Conservation (phyloP, 2,888 invertebrate species). For the Melolontha melolontha region DNA sequence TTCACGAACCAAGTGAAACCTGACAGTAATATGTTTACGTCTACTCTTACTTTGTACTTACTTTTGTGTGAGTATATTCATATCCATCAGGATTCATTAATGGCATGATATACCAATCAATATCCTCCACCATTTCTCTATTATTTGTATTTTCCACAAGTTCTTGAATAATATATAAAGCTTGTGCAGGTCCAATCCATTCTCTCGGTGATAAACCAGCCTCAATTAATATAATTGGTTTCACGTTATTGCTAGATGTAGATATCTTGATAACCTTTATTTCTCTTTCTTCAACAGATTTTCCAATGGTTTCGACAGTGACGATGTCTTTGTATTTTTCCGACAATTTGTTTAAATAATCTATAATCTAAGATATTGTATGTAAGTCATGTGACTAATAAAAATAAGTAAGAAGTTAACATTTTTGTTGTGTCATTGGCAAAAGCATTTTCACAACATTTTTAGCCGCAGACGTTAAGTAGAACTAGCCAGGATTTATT, state of each 20-base stretch:
- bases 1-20: too few species aligned
- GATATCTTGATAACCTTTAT: conserved; percentile 64
- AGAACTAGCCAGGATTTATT: too few species aligned
- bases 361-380: conserved; percentile 59
- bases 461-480: too few species aligned
- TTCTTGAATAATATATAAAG: conserved; percentile 71
- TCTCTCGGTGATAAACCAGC: conserved; percentile 76
- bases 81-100: conserved; percentile 70
- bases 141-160: conserved; percentile 64
- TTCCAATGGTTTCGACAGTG: conserved; percentile 61
- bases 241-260: conserved; percentile 55
- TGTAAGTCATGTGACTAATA: too few species aligned
- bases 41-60: too few species aligned
- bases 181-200: conserved; percentile 75
- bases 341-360: conserved; percentile 55
- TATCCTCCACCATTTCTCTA: conserved; percentile 59
- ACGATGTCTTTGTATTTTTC: conserved; percentile 57
- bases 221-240: conserved; percentile 69
- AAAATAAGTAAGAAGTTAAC: not conserved
- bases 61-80: conserved; percentile 62
- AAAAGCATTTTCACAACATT: too few species aligned
- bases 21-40: too few species aligned
- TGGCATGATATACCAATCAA: conserved; percentile 68
- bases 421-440: not conserved
- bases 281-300: conserved; percentile 62